Conservation (phyloP, 2,113 vertebrate species). For the Planiliza haematocheilus region DNA sequence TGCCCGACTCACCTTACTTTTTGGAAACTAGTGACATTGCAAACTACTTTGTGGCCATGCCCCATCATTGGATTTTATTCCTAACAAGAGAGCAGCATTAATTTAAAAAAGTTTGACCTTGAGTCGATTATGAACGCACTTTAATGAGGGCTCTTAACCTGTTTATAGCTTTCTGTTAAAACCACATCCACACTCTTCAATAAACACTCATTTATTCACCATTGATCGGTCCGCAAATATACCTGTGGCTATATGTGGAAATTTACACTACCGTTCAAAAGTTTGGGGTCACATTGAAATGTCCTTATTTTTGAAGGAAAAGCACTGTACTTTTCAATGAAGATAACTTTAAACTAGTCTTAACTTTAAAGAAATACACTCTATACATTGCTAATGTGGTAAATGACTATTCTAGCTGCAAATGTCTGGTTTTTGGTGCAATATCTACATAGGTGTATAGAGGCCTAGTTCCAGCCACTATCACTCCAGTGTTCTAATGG, state of each 20-base stretch:
- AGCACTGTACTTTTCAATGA: too few relatives aligned
- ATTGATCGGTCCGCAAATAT: neutral
- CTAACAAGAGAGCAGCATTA: neutral
- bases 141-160: neutral
- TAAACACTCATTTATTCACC: neutral
- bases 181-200: neutral
- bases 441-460: too few relatives aligned
- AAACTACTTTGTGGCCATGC: neutral
- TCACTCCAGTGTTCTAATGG: too few relatives aligned
- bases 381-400: too few relatives aligned
- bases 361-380: too few relatives aligned
- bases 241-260: conserved; percentile 5
- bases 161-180: neutral
- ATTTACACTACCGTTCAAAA: too few relatives aligned
- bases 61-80: neutral
- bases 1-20: neutral
- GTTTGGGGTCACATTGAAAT: too few relatives aligned
- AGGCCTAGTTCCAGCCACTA: too few relatives aligned
- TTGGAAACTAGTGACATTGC: neutral
- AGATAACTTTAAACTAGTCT: too few relatives aligned
- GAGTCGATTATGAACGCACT: neutral
- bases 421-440: too few relatives aligned
- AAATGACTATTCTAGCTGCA: too few relatives aligned
- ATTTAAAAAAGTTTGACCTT: neutral
- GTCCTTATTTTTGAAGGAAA: too few relatives aligned